Evolutionary conservation across 2,113 vertebrate genomes (phyloP).

Genomic region (western clawed frog (Xenopus tropicalis)): UCB_Xtro_10.0 CM004450.2:49614001-49614500

Average conservation of each 20-base stretch:
- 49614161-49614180: too few relatives aligned
- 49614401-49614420: not conserved
- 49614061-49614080: too few relatives aligned
- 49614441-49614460: slow-evolving; percentile 19
- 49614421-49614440: not conserved
- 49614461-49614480: not conserved
- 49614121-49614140: too few relatives aligned
- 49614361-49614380: slow-evolving; percentile 6
- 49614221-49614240: not conserved
- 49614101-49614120: too few relatives aligned
- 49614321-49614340: slow-evolving; percentile 20
- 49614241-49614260: too few relatives aligned
- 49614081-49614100: too few relatives aligned
- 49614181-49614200: not conserved
- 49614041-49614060: too few relatives aligned
- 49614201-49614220: not conserved
- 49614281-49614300: slow-evolving; percentile 8
- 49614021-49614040: too few relatives aligned
- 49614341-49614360: slow-evolving; percentile 28
- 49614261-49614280: slow-evolving; percentile 1
- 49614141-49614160: too few relatives aligned
- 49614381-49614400: not conserved
- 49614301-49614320: slow-evolving; percentile 29
- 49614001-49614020: too few relatives aligned
- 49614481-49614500: not conserved